phyloP scores from a whole-genome alignment of 2,888 invertebrate species.

The Exocentrus adspersus region DNA sequence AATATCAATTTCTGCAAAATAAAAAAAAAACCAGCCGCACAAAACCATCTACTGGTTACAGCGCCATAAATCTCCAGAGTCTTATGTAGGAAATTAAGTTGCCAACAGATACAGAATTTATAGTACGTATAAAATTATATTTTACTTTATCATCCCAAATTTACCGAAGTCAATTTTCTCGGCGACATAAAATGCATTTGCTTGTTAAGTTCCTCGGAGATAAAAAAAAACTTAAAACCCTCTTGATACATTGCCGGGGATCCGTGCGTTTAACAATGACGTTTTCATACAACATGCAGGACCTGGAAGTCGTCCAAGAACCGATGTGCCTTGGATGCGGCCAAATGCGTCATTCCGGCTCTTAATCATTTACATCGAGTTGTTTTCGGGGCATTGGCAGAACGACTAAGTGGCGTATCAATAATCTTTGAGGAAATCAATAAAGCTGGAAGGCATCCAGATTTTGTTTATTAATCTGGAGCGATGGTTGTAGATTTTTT shows the following conservation, averaged over 20 bases:
- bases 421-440: not conserved
- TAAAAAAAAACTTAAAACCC: not conserved
- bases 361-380: slow-evolving; percentile 15
- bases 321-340: slow-evolving; percentile 2
- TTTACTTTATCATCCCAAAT: slow-evolving; percentile 17
- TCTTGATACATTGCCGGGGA: not conserved
- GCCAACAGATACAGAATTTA: slow-evolving; percentile 27
- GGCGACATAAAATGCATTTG: slow-evolving; percentile 11
- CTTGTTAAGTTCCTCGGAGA: slow-evolving; percentile 4
- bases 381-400: not conserved
- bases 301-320: slow-evolving; percentile 13
- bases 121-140: slow-evolving; percentile 25
- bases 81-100: slow-evolving; percentile 31
- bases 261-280: not conserved
- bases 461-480: not conserved
- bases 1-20: not conserved
- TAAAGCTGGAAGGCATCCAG: not conserved
- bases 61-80: slow-evolving; percentile 7
- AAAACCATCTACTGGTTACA: not conserved
- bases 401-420: not conserved
- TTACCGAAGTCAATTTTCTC: slow-evolving; percentile 2
- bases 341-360: slow-evolving; percentile 6
- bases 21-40: not conserved
- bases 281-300: slow-evolving; percentile 7
- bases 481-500: no score